These are phyloP conservation scores for Mus spretus DNA, from an alignment of 2,797 vertebrate genomes.

Conservation along the genomic window DNA sequence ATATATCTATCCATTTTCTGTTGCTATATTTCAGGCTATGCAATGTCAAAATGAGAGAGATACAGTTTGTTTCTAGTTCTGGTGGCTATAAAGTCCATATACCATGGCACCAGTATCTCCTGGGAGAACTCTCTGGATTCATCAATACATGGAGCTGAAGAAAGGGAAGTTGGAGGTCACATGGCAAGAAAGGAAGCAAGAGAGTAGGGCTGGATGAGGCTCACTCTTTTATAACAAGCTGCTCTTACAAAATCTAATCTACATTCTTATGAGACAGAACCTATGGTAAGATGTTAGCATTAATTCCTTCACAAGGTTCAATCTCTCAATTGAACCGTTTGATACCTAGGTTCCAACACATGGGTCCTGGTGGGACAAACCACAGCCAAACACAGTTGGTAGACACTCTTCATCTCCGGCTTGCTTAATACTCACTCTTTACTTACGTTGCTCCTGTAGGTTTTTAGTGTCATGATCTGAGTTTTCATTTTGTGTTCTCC, in stretches of 20 bases:
- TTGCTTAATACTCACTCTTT: not conserved
- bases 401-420: not conserved
- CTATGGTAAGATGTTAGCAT: not conserved
- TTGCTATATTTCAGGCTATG: not conserved
- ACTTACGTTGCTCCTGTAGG: not conserved
- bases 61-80: not conserved
- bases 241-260: not conserved
- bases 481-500: slow-evolving; percentile 41
- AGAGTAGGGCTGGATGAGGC: no score
- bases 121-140: not conserved
- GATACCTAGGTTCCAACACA: no score
- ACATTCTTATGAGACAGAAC: not conserved
- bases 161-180: not conserved
- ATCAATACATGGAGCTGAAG: not conserved
- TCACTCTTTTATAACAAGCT: not conserved
- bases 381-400: not conserved
- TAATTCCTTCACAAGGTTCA: not conserved
- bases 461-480: not conserved
- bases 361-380: not conserved
- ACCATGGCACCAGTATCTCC: no score
- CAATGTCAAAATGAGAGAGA: not conserved
- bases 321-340: not conserved
- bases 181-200: not conserved
- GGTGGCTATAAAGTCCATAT: not conserved
- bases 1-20: not conserved